These are phyloP conservation scores for Oenanthe melanoleuca DNA, from an alignment of 2,113 vertebrate genomes.

Conservation along the genomic window DNA sequence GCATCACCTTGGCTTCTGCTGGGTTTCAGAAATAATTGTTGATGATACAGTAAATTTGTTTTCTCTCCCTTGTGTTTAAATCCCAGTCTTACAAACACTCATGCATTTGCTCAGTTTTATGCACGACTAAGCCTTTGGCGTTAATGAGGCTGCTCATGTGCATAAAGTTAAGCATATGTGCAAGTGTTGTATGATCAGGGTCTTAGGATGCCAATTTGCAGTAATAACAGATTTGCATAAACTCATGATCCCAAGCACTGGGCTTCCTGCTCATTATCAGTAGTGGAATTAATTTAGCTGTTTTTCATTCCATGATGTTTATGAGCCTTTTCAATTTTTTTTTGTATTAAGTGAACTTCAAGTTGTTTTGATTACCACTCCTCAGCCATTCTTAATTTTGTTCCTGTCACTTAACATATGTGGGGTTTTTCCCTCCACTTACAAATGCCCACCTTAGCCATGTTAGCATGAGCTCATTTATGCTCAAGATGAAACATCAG, in stretches of 20 bases:
- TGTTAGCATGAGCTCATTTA: neutral
- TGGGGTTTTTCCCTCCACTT: neutral
- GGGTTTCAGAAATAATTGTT: slow-evolving; percentile 66
- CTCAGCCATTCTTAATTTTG: neutral
- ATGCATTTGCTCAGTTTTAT: slow-evolving; percentile 52
- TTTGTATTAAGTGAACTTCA: neutral
- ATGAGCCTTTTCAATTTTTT: neutral
- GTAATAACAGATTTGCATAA: slow-evolving; percentile 64
- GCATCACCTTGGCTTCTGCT: slow-evolving; percentile 38
- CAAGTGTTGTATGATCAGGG: slow-evolving; percentile 53
- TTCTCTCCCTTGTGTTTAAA: slow-evolving; percentile 59
- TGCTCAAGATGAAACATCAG: neutral
- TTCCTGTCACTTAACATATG: neutral
- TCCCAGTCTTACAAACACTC: slow-evolving; percentile 35
- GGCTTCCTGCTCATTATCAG: slow-evolving; percentile 34
- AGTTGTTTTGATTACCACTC: neutral
- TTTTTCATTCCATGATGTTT: neutral
- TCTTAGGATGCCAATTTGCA: slow-evolving; percentile 62
- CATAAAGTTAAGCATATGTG: slow-evolving; percentile 65
- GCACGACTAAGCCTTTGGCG: slow-evolving; percentile 36
- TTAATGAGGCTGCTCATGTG: slow-evolving; percentile 65
- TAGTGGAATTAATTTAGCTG: neutral
- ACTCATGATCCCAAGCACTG: slow-evolving; percentile 15
- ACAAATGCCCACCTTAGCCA: neutral
- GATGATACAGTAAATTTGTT: slow-evolving; percentile 69